Evolutionary conservation across 2,888 invertebrate species (phyloP).

Genomic region (Ichneumoninae sp.): DNA sequence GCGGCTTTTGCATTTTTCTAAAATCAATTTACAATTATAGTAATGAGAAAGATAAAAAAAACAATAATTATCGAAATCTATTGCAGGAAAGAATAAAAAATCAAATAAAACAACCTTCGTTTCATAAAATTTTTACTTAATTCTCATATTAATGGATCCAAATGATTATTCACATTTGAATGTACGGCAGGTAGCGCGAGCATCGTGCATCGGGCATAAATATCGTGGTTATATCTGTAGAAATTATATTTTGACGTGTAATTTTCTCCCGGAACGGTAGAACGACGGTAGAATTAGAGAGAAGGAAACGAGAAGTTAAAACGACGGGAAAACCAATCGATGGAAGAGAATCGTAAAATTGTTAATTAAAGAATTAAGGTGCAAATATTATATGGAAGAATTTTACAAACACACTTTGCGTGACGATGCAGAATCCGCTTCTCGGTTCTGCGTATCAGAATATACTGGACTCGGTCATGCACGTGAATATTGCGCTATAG

Average conservation of each 20-base stretch:
- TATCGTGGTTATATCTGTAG: conserved; percentile 13
- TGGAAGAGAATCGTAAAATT: conserved; percentile 24
- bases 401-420: neutral
- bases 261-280: conserved; percentile 6
- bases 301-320: conserved; percentile 1
- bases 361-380: conserved; percentile 10
- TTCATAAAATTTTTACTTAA: neutral
- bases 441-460: neutral
- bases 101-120: neutral
- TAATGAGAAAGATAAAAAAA: neutral
- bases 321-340: conserved; percentile 25
- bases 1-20: neutral
- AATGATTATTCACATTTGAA: neutral
- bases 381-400: conserved; percentile 9
- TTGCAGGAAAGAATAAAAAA: neutral
- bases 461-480: conserved; percentile 3
- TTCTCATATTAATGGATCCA: neutral
- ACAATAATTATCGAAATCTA: neutral
- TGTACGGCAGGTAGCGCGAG: neutral
- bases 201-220: neutral
- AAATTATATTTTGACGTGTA: conserved; percentile 3
- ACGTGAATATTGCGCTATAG: conserved; percentile 11
- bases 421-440: neutral
- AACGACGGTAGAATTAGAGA: conserved; percentile 1
- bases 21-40: conserved; percentile 13